Percentiles rank a stretch among this genome's conserved stretches.
These are phyloP conservation scores for Theocolax elegans DNA, from an alignment of 1,140 invertebrate genomes.

Conservation along the genomic window DNA sequence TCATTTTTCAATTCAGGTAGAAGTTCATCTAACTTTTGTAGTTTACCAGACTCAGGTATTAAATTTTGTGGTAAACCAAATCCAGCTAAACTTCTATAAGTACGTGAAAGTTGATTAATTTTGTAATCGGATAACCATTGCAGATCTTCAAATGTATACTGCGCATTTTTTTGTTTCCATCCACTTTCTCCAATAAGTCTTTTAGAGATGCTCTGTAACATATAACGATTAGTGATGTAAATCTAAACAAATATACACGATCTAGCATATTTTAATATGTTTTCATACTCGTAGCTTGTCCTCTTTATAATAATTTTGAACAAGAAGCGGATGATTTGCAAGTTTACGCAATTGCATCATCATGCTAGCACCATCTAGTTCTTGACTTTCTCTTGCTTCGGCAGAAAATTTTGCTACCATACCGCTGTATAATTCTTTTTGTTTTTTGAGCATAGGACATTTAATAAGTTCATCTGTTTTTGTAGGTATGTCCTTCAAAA, in stretches of 20 bases:
- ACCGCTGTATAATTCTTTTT: constrained; percentile 80
- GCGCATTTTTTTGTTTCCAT: constrained; percentile 83
- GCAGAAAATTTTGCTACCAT: constrained; percentile 80
- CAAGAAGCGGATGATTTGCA: constrained; percentile 85
- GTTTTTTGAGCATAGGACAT: constrained; percentile 76
- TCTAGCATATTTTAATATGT: constrained; percentile 9
- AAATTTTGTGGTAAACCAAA: constrained; percentile 75
- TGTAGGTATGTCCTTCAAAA: constrained; percentile 82
- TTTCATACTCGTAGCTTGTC: constrained; percentile 68
- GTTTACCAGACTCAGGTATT: constrained; percentile 86
- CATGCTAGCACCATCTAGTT: constrained; percentile 78
- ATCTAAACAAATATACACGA: constrained; percentile 19
- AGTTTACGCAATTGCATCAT: constrained; percentile 91
- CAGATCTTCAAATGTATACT: constrained; percentile 90
- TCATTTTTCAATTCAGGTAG: constrained; percentile 78
- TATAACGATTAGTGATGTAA: constrained; percentile 33
- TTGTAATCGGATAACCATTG: constrained; percentile 91
- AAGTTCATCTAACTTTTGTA: constrained; percentile 82
- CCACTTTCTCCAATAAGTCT: constrained; percentile 76
- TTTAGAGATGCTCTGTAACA: constrained; percentile 76
- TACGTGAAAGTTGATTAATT: constrained; percentile 81
- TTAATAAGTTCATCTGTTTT: constrained; percentile 79
- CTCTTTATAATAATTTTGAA: constrained; percentile 84
- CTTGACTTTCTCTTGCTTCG: constrained; percentile 71
- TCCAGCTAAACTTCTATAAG: constrained; percentile 68